Conservation (phyloP, 2,797 vertebrate species). For the Manis javanica region DNA sequence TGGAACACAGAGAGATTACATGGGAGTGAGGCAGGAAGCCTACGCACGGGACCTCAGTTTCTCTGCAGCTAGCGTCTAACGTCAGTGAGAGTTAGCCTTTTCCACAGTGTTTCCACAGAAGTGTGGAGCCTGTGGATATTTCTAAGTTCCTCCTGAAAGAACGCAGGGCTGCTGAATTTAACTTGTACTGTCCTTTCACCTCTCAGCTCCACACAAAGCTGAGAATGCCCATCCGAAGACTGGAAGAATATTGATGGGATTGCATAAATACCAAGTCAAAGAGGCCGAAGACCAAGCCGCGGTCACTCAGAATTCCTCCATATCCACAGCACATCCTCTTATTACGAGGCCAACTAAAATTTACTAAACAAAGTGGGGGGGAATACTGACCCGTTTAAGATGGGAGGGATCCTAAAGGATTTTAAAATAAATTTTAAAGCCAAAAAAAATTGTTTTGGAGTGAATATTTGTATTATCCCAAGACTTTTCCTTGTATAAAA, state of each 20-base stretch:
- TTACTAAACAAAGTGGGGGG: not conserved
- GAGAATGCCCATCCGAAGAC: not conserved
- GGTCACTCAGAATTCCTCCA: not conserved
- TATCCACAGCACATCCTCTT: not conserved
- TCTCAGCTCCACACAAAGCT: not conserved
- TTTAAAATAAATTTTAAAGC: conserved; percentile 46
- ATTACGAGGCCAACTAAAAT: not conserved
- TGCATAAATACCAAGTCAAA: not conserved
- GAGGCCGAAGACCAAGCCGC: not conserved
- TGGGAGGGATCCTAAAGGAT: not conserved
- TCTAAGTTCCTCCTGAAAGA: not conserved
- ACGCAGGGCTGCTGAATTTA: not conserved
- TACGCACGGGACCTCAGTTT: fast-evolving
- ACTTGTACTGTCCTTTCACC: not conserved
- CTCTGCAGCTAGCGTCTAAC: fast-evolving
- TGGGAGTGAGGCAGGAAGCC: not conserved
- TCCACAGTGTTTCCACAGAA: not conserved
- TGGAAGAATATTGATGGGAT: not conserved
- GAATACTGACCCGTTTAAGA: not conserved
- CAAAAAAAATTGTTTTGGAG: not conserved
- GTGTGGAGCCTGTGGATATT: fast-evolving
- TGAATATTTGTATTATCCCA: conserved; percentile 53
- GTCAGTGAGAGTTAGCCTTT: not conserved
- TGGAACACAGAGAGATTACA: not conserved
- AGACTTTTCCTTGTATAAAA: conserved; percentile 31